Evolutionary conservation across 1,140 invertebrate genomes (phyloP).

Genomic region (Formica exsecta): DNA sequence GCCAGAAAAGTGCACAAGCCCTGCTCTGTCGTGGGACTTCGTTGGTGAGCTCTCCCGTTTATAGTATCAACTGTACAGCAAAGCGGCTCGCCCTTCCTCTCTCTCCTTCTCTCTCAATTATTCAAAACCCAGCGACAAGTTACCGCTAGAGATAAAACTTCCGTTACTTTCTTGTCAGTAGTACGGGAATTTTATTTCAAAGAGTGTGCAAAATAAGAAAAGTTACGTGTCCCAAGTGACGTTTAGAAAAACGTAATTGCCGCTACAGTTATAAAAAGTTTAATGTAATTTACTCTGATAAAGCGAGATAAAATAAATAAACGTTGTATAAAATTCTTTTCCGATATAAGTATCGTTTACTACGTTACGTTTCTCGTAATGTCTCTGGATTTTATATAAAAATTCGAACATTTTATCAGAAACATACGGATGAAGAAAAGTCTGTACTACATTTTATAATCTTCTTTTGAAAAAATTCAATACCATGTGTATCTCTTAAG

Average conservation of each 20-base stretch:
- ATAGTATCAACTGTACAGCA: conserved; percentile 6
- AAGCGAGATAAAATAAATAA: not conserved
- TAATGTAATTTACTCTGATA: not conserved
- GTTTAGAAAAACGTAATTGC: not conserved
- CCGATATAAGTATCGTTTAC: not conserved
- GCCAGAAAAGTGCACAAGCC: conserved; percentile 73
- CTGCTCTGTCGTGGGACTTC: conserved; percentile 44
- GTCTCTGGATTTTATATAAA: not conserved
- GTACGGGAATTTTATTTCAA: not conserved
- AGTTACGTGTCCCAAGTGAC: not conserved
- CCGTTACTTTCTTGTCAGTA: not conserved
- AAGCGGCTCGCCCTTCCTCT: not conserved
- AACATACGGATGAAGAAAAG: not conserved
- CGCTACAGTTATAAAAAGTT: not conserved
- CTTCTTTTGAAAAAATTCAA: not conserved
- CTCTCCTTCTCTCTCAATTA: conserved; percentile 5
- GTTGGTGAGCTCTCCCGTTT: conserved; percentile 58
- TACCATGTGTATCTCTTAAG: not conserved
- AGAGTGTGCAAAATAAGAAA: not conserved
- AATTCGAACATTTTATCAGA: conserved; percentile 5
- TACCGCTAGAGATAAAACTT: conserved; percentile 25
- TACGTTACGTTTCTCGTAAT: not conserved
- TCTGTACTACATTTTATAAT: not conserved
- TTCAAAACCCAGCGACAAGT: not conserved
- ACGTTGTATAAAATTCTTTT: too few relatives aligned